Evolutionary conservation across 2,113 vertebrate genomes (phyloP).

Genomic region (Amazona guildingii): DNA sequence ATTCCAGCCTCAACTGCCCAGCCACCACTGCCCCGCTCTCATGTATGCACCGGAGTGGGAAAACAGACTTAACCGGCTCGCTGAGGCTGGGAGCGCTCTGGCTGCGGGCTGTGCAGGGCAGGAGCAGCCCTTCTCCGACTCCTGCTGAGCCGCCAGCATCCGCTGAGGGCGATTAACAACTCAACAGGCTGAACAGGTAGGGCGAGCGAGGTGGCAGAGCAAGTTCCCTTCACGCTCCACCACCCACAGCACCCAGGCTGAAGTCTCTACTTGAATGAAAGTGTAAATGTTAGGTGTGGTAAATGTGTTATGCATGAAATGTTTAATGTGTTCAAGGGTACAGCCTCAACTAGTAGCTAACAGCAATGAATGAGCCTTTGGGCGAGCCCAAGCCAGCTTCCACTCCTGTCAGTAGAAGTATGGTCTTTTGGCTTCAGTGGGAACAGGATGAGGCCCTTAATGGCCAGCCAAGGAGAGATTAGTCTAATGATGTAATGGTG

Average conservation of each 20-base stretch:
- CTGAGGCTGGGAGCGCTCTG: neutral
- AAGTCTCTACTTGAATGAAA: slow-evolving; percentile 28
- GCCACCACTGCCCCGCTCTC: neutral
- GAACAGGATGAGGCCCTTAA: slow-evolving; percentile 23
- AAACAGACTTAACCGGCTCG: neutral
- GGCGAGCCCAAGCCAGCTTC: neutral
- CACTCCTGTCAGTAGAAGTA: neutral
- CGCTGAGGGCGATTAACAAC: neutral
- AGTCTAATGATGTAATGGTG: slow-evolving; percentile 46
- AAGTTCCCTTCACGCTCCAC: slow-evolving; percentile 26
- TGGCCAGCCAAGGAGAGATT: slow-evolving; percentile 34
- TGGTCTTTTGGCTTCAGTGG: slow-evolving; percentile 2
- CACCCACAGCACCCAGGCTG: neutral
- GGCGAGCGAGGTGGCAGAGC: neutral
- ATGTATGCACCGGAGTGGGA: neutral
- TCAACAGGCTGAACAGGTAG: slow-evolving; percentile 49
- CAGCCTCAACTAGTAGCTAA: neutral
- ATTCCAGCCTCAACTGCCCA: fast-evolving
- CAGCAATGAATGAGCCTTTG: neutral
- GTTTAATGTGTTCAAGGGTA: neutral
- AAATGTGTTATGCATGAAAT: neutral
- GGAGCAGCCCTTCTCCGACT: neutral
- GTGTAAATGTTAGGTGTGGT: slow-evolving; percentile 41
- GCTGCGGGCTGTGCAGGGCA: neutral
- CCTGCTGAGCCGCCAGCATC: neutral